Conservation (phyloP, 2,113 vertebrate genomes). For the Sinocyclocheilus rhinocerous region DNA sequence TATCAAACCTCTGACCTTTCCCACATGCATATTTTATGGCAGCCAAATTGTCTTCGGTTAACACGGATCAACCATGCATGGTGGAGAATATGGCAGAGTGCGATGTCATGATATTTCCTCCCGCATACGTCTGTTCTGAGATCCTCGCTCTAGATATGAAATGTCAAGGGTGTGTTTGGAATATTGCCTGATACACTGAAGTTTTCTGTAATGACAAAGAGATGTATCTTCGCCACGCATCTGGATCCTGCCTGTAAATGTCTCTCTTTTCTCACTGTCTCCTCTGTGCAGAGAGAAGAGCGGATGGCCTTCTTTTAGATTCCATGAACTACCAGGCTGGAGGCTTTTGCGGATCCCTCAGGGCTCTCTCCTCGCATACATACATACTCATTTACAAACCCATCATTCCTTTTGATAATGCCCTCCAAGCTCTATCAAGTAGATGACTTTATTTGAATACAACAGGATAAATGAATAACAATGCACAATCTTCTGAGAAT, state of each 20-base stretch:
- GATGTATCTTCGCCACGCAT: background rate
- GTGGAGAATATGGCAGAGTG: background rate
- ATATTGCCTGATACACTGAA: constrained; percentile 13
- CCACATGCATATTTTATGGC: constrained; percentile 3
- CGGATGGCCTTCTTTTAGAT: constrained; percentile 29
- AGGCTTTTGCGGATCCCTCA: constrained; percentile 54
- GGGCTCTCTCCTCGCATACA: constrained; percentile 51
- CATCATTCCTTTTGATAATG: constrained; percentile 47
- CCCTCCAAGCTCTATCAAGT: constrained; percentile 42
- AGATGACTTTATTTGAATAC: constrained; percentile 49
- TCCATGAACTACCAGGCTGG: constrained; percentile 49
- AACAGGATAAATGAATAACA: constrained; percentile 41
- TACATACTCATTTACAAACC: constrained; percentile 50
- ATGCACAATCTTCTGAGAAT: constrained; percentile 22
- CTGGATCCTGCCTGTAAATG: constrained; percentile 39
- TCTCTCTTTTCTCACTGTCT: constrained; percentile 27
- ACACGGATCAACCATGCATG: background rate
- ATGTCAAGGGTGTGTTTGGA: constrained; percentile 20
- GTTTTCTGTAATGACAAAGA: constrained; percentile 12
- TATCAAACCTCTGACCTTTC: constrained; percentile 50
- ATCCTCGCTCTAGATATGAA: background rate
- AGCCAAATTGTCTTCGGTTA: background rate
- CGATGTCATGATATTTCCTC: constrained; percentile 8
- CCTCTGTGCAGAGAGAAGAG: constrained; percentile 20
- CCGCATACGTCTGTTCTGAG: background rate